phyloP scores from a whole-genome alignment of 92 coral and sea anemone genomes.

The Pocillopora grandis region DNA sequence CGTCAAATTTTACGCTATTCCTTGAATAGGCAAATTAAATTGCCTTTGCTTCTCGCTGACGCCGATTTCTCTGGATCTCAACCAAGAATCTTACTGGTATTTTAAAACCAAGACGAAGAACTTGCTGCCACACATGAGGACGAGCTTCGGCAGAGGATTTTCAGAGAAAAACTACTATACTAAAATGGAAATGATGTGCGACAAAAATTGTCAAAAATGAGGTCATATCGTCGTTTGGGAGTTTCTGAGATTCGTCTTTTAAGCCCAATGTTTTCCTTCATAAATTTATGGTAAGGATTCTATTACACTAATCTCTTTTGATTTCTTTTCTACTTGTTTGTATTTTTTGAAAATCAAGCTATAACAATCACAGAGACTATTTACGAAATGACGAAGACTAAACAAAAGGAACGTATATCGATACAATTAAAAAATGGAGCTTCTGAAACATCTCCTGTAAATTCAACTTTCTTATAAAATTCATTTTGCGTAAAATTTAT shows the following conservation, averaged over 20 bases:
- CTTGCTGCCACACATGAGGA: background rate
- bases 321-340: background rate
- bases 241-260: conserved; percentile 3
- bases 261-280: background rate
- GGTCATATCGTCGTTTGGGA: conserved; percentile 30
- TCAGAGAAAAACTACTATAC: conserved; percentile 3
- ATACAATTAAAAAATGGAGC: background rate
- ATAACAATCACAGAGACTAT: background rate
- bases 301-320: background rate
- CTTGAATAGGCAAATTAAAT: background rate
- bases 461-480: background rate
- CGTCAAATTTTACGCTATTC: conserved; percentile 4
- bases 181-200: conserved; percentile 56
- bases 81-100: background rate
- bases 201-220: conserved; percentile 28
- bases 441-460: background rate
- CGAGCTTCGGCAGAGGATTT: conserved; percentile 27
- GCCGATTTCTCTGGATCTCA: background rate
- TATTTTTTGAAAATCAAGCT: too few species aligned
- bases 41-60: background rate
- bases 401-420: conserved; percentile 1
- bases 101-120: background rate
- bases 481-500: background rate
- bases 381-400: background rate
- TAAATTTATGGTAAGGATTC: too few species aligned